Evolutionary conservation across 2,113 vertebrate species (phyloP).

Genomic region (Pelobates fuscus): DNA sequence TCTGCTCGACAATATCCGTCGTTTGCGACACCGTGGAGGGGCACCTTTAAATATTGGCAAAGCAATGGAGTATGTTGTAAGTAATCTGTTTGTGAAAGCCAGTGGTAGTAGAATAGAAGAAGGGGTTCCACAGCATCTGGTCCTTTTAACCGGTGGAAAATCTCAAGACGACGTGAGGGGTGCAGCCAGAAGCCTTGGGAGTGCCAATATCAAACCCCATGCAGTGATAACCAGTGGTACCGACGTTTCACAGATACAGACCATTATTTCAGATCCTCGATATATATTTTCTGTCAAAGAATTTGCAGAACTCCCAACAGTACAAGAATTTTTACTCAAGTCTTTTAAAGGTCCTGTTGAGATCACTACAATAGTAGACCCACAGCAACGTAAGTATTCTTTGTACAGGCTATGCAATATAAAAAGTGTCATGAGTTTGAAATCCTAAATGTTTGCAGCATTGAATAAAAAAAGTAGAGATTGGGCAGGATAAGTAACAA

Average conservation of each 20-base stretch:
- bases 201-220: constrained; percentile 71
- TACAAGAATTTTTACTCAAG: constrained; percentile 64
- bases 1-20: constrained; percentile 74
- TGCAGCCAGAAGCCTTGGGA: constrained; percentile 70
- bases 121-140: constrained; percentile 85
- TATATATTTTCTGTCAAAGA: constrained; percentile 73
- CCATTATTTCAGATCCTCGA: constrained; percentile 69
- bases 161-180: constrained; percentile 78
- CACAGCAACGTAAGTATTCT: constrained; percentile 50
- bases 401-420: background rate
- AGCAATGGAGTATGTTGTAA: constrained; percentile 80
- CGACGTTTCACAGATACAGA: constrained; percentile 72
- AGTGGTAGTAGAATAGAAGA: constrained; percentile 81
- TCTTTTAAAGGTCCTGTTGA: constrained; percentile 56
- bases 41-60: constrained; percentile 76
- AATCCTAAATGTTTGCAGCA: too few species aligned
- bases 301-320: constrained; percentile 71
- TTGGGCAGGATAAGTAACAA: too few species aligned
- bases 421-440: too few species aligned
- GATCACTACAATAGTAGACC: constrained; percentile 16
- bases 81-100: constrained; percentile 77
- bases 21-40: constrained; percentile 81
- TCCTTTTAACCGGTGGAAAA: constrained; percentile 84
- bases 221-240: constrained; percentile 75
- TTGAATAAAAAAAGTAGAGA: too few species aligned